Conservation (phyloP, 2,797 vertebrate genomes). For the Manis pentadactyla region DNA sequence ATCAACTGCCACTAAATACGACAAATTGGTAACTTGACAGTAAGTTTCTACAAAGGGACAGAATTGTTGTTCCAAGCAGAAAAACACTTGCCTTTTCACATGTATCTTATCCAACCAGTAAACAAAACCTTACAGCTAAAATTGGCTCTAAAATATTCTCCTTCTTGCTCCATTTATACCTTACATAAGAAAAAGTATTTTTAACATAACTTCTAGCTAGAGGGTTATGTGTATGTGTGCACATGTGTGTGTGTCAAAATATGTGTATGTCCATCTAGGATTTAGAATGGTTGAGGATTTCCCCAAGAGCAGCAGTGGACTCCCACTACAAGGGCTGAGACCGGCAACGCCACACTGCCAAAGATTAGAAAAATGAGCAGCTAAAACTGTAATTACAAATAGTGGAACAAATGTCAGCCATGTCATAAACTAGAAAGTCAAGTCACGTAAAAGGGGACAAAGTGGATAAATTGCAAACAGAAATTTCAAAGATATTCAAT, state of each 20-base stretch:
- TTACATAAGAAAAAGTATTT: background rate
- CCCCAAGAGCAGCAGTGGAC: background rate
- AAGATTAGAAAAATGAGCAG: background rate
- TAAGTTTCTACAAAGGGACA: background rate
- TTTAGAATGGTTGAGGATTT: background rate
- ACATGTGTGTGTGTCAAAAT: background rate
- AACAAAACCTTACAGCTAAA: background rate
- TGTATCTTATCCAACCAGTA: background rate
- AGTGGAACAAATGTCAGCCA: background rate
- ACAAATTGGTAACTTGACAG: background rate
- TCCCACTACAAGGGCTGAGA: background rate
- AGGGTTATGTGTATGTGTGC: accelerated
- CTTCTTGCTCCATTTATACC: background rate
- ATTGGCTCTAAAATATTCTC: background rate
- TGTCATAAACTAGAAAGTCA: background rate
- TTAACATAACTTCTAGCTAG: background rate
- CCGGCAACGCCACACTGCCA: background rate
- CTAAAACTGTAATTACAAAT: background rate
- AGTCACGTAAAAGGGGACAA: background rate
- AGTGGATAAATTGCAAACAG: background rate
- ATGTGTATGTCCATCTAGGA: background rate
- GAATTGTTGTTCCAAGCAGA: background rate
- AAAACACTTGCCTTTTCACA: background rate
- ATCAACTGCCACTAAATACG: background rate
- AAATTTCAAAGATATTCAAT: conserved; percentile 9